Evolutionary conservation across 2,113 vertebrate genomes (phyloP).

Genomic region (Eonycteris spelaea): DNA sequence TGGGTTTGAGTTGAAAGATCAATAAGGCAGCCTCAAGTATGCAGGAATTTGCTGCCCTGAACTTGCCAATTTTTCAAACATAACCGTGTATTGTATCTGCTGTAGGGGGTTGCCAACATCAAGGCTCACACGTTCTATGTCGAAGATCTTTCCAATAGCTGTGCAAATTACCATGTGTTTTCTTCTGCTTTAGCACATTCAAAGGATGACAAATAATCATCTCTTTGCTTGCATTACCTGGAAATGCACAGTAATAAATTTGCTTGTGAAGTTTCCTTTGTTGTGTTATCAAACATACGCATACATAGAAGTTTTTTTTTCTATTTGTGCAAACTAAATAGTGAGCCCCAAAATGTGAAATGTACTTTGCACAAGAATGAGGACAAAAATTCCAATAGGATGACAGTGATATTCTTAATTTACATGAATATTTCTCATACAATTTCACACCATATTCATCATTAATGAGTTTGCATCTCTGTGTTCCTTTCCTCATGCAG

Average conservation of each 20-base stretch:
- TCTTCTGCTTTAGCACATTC: slow-evolving; percentile 20
- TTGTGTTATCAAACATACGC: neutral
- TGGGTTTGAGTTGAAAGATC: slow-evolving; percentile 57
- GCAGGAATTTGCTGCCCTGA: slow-evolving; percentile 47
- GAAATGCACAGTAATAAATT: slow-evolving; percentile 40
- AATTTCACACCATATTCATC: neutral
- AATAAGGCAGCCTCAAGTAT: slow-evolving; percentile 46
- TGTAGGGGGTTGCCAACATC: slow-evolving; percentile 43
- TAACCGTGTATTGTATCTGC: slow-evolving; percentile 30
- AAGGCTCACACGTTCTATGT: neutral
- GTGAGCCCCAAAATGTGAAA: neutral
- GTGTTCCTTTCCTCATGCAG: neutral
- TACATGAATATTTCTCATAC: neutral
- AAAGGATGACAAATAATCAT: slow-evolving; percentile 37
- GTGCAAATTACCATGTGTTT: slow-evolving; percentile 42
- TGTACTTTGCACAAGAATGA: neutral
- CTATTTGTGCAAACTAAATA: neutral
- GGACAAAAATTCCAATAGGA: neutral
- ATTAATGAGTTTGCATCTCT: neutral
- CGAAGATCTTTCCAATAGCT: slow-evolving; percentile 37
- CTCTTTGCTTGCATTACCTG: slow-evolving; percentile 53
- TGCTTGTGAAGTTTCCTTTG: slow-evolving; percentile 19
- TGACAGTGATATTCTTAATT: neutral
- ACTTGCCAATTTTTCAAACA: slow-evolving; percentile 52
- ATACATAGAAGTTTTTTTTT: neutral